phyloP scores from a whole-genome alignment of 2,113 vertebrate species.

The Psilopogon haemacephalus region DNA sequence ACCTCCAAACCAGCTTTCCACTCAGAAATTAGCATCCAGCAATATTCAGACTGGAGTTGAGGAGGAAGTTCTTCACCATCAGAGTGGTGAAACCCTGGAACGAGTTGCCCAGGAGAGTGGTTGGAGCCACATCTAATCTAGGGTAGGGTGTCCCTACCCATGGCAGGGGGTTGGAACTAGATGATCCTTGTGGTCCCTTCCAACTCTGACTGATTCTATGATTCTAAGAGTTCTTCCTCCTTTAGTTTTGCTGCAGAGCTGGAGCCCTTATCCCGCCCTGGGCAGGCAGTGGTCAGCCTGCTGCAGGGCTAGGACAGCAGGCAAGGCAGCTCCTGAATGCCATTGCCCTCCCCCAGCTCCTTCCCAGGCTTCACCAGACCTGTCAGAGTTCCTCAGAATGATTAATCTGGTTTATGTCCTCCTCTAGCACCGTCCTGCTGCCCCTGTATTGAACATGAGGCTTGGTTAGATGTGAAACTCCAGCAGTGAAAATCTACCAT shows the following conservation, averaged over 20 bases:
- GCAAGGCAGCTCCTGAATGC: background rate
- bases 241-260: background rate
- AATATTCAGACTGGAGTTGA: too few relatives aligned
- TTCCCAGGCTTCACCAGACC: background rate
- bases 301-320: background rate
- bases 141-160: too few relatives aligned
- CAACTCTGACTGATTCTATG: too few relatives aligned
- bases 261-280: background rate
- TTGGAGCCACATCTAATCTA: too few relatives aligned
- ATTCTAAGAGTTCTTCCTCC: background rate
- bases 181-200: too few relatives aligned
- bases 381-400: background rate
- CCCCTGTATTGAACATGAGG: background rate
- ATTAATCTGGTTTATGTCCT: background rate
- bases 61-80: too few relatives aligned
- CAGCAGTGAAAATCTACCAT: constrained; percentile 68
- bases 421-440: background rate
- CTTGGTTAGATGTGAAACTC: constrained; percentile 73
- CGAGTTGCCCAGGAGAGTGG: too few relatives aligned
- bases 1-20: background rate
- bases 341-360: background rate
- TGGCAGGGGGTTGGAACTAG: too few relatives aligned
- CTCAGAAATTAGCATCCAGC: background rate
- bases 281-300: background rate
- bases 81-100: too few relatives aligned